Percentiles rank a stretch among this genome's conserved stretches.
Evolutionary conservation across 35 echinoderm and acorn worm species (phyloP).

Genomic region (Acanthaster planci): DNA sequence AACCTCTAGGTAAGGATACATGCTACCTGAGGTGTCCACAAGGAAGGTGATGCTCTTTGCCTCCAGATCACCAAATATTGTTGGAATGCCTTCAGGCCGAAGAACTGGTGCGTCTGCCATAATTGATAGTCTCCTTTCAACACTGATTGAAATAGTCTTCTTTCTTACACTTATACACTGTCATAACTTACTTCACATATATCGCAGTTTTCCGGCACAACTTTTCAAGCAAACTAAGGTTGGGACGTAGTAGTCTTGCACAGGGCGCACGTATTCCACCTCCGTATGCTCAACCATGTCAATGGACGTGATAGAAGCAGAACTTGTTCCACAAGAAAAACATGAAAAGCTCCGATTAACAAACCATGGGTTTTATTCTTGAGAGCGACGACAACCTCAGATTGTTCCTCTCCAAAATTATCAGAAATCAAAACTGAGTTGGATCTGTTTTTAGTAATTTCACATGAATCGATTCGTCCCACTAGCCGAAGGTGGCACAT

Average conservation of each 20-base stretch:
- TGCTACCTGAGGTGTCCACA: conserved; percentile 82
- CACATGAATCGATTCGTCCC: too few species aligned
- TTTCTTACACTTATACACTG: not conserved
- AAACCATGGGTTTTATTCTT: too few species aligned
- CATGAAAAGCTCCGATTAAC: too few species aligned
- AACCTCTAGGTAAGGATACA: conserved; percentile 67
- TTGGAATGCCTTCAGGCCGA: conserved; percentile 52
- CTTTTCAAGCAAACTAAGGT: not conserved
- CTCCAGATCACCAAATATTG: conserved; percentile 86
- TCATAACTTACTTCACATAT: not conserved
- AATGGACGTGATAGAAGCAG: too few species aligned
- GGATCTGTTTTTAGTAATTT: too few species aligned
- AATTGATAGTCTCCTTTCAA: not conserved
- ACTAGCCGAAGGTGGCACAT: too few species aligned
- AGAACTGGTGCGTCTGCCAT: conserved; percentile 49
- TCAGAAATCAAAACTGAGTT: too few species aligned
- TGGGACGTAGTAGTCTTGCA: not conserved
- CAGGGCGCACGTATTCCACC: too few species aligned
- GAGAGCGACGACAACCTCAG: too few species aligned
- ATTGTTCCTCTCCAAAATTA: too few species aligned
- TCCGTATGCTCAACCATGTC: too few species aligned
- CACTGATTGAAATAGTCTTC: not conserved
- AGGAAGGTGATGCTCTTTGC: conserved; percentile 93
- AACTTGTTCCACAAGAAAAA: too few species aligned
- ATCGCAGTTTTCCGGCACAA: not conserved